A percentile compares a stretch with the other conserved stretches of the same genome.
These are phyloP conservation scores for Mirounga angustirostris DNA, from an alignment of 2,113 vertebrate species.

Conservation along the genomic window DNA sequence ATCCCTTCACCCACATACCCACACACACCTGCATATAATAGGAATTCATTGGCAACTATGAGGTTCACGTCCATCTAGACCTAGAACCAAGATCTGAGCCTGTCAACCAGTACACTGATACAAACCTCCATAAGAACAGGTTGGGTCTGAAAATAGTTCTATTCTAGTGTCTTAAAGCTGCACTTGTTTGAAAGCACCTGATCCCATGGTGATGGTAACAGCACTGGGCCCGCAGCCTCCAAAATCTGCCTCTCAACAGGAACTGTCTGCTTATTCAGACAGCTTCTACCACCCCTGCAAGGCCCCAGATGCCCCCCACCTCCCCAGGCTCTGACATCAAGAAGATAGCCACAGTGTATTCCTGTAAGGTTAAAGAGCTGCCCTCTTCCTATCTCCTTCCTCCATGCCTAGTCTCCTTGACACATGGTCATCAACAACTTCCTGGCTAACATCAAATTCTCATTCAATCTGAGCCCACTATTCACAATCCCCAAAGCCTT, in stretches of 20 bases:
- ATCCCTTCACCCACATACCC: not conserved
- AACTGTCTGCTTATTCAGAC: not conserved
- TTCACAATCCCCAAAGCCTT: not conserved
- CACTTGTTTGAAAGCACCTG: not conserved
- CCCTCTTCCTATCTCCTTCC: not conserved
- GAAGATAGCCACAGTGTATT: not conserved
- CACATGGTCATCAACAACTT: not conserved
- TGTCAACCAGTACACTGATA: not conserved
- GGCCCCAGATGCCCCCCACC: not conserved
- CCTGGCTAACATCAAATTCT: not conserved
- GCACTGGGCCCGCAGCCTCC: not conserved
- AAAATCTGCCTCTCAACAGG: not conserved
- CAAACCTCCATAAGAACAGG: not conserved
- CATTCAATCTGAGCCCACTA: not conserved
- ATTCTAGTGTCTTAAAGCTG: not conserved
- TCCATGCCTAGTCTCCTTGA: not conserved
- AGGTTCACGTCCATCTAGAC: not conserved
- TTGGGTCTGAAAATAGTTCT: not conserved
- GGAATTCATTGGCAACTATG: not conserved
- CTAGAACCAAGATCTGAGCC: conserved; percentile 1
- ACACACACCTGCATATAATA: not conserved
- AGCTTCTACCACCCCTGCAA: not conserved
- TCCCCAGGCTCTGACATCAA: not conserved
- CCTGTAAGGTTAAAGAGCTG: not conserved
- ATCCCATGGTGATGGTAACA: not conserved